Evolutionary conservation across 1,140 invertebrate genomes (phyloP).

Genomic region (Drosophila orena): DNA sequence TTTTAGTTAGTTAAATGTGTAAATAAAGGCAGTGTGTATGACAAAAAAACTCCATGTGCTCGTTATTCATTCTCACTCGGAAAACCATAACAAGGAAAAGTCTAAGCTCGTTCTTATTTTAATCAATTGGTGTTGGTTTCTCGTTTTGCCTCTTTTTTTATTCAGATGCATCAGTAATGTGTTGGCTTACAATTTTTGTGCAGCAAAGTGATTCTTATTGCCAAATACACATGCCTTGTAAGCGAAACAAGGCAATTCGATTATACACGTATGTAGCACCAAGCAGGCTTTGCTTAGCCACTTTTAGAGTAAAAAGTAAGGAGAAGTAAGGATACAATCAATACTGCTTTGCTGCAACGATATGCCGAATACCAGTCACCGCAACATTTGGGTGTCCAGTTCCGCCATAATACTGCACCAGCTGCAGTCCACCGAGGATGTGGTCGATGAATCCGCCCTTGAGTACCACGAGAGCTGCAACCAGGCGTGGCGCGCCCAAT

Average conservation of each 20-base stretch:
- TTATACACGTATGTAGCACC: no score
- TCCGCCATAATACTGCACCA: not conserved
- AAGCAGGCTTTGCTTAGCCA: not conserved
- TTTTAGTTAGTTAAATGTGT: slow-evolving; percentile 29
- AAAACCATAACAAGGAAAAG: no score
- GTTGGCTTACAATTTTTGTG: no score
- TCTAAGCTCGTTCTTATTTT: no score
- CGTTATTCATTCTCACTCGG: not conserved
- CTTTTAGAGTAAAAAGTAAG: no score
- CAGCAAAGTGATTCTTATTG: no score
- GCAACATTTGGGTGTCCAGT: slow-evolving; percentile 1
- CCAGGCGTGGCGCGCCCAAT: slow-evolving; percentile 39
- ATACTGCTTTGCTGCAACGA: not conserved
- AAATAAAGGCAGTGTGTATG: slow-evolving; percentile 28
- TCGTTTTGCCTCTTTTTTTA: no score
- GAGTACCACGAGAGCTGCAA: slow-evolving; percentile 43
- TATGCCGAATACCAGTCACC: slow-evolving; percentile 1
- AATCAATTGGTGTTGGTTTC: no score
- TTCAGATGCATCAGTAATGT: no score
- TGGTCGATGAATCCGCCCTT: slow-evolving; percentile 23
- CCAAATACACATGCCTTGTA: no score
- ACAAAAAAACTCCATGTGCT: not conserved
- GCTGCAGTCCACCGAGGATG: not conserved
- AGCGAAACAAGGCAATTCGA: no score
- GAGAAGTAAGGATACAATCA: not conserved